phyloP scores from a whole-genome alignment of 2,888 invertebrate genomes.

The Caenorhabditis sp. region DNA sequence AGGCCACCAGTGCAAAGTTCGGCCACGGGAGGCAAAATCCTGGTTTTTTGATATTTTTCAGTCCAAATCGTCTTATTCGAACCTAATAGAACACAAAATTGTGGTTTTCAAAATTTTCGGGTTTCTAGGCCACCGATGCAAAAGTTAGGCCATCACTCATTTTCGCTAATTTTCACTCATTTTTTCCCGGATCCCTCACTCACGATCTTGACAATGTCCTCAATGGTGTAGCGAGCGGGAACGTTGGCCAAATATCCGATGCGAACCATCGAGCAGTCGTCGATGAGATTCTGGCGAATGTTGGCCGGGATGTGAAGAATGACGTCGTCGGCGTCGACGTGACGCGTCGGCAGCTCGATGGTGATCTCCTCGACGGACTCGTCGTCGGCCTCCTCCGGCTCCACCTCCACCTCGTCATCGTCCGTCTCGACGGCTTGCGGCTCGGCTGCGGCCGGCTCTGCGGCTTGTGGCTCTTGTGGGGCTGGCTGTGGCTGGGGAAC shows the following conservation, averaged over 20 bases:
- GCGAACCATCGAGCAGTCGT: neutral
- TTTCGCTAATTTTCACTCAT: too few species aligned
- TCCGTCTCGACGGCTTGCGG: neutral
- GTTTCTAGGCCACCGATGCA: too few species aligned
- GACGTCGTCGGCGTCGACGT: neutral
- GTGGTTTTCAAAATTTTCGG: too few species aligned
- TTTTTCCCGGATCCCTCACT: neutral
- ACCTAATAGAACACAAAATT: too few species aligned
- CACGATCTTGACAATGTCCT: neutral
- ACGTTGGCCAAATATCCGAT: neutral
- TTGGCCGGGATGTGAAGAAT: neutral
- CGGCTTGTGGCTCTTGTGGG: too few species aligned
- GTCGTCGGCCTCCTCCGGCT: neutral
- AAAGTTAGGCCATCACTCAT: too few species aligned
- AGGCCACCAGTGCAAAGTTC: too few species aligned
- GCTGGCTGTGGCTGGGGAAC: neutral
- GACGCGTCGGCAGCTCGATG: too few species aligned
- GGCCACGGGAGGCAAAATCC: too few species aligned
- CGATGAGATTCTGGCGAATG: neutral
- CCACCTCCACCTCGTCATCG: neutral
- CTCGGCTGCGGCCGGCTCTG: neutral
- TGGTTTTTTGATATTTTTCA: too few species aligned
- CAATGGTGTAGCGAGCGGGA: neutral
- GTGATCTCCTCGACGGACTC: neutral
- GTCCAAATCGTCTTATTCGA: too few species aligned